phyloP scores from a whole-genome alignment of 1,140 invertebrate genomes.

The Choristoneura fumiferana region DNA sequence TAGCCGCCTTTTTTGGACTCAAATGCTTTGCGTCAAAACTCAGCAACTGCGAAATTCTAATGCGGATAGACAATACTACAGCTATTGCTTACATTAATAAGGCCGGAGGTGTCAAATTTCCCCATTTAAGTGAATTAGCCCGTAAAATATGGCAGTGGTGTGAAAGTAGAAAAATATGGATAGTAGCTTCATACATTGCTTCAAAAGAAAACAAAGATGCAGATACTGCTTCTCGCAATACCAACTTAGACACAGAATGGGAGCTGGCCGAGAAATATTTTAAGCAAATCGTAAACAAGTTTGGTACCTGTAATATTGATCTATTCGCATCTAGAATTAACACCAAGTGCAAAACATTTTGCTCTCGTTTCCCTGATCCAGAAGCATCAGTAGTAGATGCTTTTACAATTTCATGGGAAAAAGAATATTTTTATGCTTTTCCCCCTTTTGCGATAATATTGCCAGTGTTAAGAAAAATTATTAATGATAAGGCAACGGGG shows the following conservation, averaged over 20 bases:
- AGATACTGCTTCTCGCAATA: slow-evolving; percentile 23
- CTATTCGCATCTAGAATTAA: slow-evolving; percentile 34
- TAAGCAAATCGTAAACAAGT: slow-evolving; percentile 19
- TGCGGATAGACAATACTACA: slow-evolving; percentile 38
- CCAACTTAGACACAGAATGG: slow-evolving; percentile 27
- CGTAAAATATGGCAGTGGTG: slow-evolving; percentile 37
- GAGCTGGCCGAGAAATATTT: slow-evolving; percentile 19
- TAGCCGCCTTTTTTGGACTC: slow-evolving; percentile 36
- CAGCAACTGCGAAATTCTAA: slow-evolving; percentile 30
- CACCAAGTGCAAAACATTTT: slow-evolving; percentile 29
- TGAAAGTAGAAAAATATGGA: slow-evolving; percentile 33
- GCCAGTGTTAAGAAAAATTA: neutral
- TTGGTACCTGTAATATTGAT: slow-evolving; percentile 32
- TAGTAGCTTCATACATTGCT: slow-evolving; percentile 33
- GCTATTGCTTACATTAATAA: slow-evolving; percentile 25
- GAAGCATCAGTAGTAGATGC: slow-evolving; percentile 21
- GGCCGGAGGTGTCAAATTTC: slow-evolving; percentile 23
- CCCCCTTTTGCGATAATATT: neutral
- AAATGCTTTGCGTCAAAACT: slow-evolving; percentile 40
- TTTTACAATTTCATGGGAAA: neutral
- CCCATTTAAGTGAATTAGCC: slow-evolving; percentile 30
- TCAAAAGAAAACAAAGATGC: slow-evolving; percentile 30
- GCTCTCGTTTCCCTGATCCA: slow-evolving; percentile 34
- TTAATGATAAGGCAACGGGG: neutral
- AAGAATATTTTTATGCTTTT: neutral